Evolutionary conservation across 2,888 invertebrate species (phyloP), one percentile per base, ranked within the genome.

Genomic region (Endomychus coccineus): DNA sequence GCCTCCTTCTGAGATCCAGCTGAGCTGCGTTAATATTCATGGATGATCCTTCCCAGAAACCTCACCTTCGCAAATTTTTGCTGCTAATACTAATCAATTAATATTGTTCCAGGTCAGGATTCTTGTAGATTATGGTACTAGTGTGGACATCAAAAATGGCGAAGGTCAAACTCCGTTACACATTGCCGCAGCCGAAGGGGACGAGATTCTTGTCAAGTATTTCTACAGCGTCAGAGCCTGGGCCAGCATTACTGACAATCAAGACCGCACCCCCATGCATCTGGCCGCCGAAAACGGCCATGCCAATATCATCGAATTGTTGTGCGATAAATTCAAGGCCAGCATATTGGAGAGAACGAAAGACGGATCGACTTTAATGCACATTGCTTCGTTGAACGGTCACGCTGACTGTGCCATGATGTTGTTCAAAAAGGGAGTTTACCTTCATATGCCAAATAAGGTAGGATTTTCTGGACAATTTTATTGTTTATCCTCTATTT

Each of bases 371-470:
- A 98, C 98, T 0, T 71, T 98, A 44, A 94, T 98, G 88, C 98
- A 98, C 64, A 94, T 98, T 44, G 97, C 98, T 0, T 94, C 97
- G 0, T 73, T 92, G 43, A 91, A 90, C 61, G 97, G 98, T 0
- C 96, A 97, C 64, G 92, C 97, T 0, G 96, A 96, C 58, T 97
- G 97, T 54, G 97, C 97, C 27, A 86, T 94, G 73, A 94, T 95
- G 79, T 83, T 98, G 43, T 89, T 98, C 67, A 95, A 94, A 68
- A 94, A 96, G 63, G 98, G 98, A 7, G 97, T 98, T 21, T 97
- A 97, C 49, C 75, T 98, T 13, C 94, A 96, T 62, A 99, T 99
- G 97, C 97, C 98, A 43, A 98, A 98, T 66, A 98, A 97, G 76
- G 83, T 77, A 46, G 39, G 39, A 36, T n/a, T n/a, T n/a, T n/a